Percentiles rank a stretch among this genome's conserved stretches.
Conservation (phyloP, 2,888 invertebrate species). For the Eupithecia pulchellata region DNA sequence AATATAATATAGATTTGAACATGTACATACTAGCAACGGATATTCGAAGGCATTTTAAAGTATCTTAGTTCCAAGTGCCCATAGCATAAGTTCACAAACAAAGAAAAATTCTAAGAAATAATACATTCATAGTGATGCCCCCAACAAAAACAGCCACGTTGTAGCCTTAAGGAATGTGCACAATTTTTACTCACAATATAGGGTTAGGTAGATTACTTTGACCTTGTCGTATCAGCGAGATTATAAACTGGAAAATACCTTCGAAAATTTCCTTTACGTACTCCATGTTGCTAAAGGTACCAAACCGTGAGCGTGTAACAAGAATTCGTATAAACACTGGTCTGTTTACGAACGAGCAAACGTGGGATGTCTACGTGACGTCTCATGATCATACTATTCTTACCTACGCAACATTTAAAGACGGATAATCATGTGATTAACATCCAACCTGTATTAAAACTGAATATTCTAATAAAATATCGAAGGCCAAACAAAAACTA, state of each 20-base stretch:
- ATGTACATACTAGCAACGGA: background rate
- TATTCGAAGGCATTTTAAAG: background rate
- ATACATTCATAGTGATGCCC: background rate
- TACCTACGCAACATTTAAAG: slow-evolving; percentile 27
- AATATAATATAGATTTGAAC: background rate
- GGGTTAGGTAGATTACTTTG: background rate
- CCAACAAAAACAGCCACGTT: background rate
- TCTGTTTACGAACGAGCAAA: slow-evolving; percentile 22
- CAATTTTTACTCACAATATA: background rate
- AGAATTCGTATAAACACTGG: slow-evolving; percentile 27
- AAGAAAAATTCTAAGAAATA: background rate
- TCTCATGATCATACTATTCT: slow-evolving; percentile 15
- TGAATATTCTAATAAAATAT: slow-evolving; percentile 7
- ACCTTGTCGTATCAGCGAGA: background rate
- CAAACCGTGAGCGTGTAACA: slow-evolving; percentile 8
- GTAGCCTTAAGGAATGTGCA: background rate
- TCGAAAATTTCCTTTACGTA: background rate
- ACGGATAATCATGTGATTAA: slow-evolving; percentile 23
- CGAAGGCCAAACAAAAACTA: slow-evolving; percentile 9
- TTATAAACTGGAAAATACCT: background rate
- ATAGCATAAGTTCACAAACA: background rate
- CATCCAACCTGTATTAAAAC: slow-evolving; percentile 7
- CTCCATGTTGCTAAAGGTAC: slow-evolving; percentile 1
- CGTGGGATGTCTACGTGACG: slow-evolving; percentile 30
- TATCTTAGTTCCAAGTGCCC: background rate